Evolutionary conservation across 2,888 invertebrate species (phyloP), one percentile per base, ranked within the genome.

Genomic region (Drosophila gaucha): DNA sequence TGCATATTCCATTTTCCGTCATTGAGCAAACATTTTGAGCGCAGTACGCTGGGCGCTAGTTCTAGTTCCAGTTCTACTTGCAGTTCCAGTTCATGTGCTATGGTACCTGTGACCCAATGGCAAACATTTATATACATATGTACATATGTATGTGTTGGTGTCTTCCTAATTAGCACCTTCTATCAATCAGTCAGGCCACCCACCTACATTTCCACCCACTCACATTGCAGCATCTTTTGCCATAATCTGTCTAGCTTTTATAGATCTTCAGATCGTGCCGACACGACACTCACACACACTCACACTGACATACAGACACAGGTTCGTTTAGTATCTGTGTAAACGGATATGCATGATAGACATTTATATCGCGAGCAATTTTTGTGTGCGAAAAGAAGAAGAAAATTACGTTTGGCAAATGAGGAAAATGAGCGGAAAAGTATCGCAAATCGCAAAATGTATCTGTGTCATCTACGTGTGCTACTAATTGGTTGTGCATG

Each of bases 141-240:
- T 14, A 2, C n/a, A n/a, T 28, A 6, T 28, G 14, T 12, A 5
- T 33, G n/a, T 30, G 28, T 41, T 44, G 12, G 55, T 49, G 52
- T 77, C 85, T 69, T 69, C 79, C 83, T 85, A 84, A 84, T 84
- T 84, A 85, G 72, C 82, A 78, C 60, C 87, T 87, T 79, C 85
- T 87, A 82, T 75, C 78, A 59, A 56, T 52, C 65, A 44, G 59
- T 33, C 44, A 63, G 46, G 14, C 41, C 54, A 50, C 38, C 47
- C 69, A 55, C 52, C 26, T 18, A 50, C 6, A 49, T 28, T 20
- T 6, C 38, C 51, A 31, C 24, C 41, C 35, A 70, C 47, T 33
- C 43, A 20, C 20, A 54, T 33, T 28, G 74, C 73, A 56, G 60
- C 70, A 57, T 64, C 70, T 74, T 12, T 47, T 49, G 51, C 50